These are phyloP conservation scores for Xiphias gladius DNA, from an alignment of 2,113 vertebrate genomes.

Conservation along the genomic window DNA sequence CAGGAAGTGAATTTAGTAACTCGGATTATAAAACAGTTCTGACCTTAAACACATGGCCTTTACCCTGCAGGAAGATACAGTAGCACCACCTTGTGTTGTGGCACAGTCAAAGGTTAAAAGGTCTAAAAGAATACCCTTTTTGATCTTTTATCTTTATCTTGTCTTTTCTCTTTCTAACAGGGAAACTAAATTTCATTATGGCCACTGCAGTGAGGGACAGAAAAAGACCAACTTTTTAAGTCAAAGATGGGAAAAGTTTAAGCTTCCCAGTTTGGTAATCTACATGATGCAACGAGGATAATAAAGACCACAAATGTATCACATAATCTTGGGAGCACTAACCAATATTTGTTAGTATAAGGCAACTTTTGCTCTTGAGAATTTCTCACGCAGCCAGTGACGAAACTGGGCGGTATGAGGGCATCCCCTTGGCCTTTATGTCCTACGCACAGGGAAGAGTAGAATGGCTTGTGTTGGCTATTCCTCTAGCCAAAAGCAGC, in stretches of 20 bases:
- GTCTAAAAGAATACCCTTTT: neutral
- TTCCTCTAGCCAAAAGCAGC: conserved; percentile 68
- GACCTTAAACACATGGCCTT: conserved; percentile 61
- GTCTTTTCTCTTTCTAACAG: no score
- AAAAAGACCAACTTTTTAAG: neutral
- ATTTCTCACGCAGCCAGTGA: conserved; percentile 53
- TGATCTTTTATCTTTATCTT: neutral
- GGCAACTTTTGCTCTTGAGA: conserved; percentile 32
- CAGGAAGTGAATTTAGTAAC: conserved; percentile 47
- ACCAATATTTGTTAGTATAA: neutral
- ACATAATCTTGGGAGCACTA: neutral
- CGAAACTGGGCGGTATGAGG: conserved; percentile 59
- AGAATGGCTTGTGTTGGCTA: conserved; percentile 71
- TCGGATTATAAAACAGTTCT: conserved; percentile 55
- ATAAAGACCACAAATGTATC: neutral
- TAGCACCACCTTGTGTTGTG: conserved; percentile 81
- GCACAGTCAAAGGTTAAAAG: conserved; percentile 64
- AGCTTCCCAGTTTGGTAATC: neutral
- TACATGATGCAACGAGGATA: neutral
- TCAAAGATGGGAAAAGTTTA: neutral
- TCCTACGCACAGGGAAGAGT: conserved; percentile 61
- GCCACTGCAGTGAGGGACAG: neutral
- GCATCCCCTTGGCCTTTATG: conserved; percentile 76
- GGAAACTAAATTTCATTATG: no score
- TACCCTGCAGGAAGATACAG: conserved; percentile 70